phyloP scores from a whole-genome alignment of 92 coral and sea anemone genomes.

The Epizoanthus rinbou region DNA sequence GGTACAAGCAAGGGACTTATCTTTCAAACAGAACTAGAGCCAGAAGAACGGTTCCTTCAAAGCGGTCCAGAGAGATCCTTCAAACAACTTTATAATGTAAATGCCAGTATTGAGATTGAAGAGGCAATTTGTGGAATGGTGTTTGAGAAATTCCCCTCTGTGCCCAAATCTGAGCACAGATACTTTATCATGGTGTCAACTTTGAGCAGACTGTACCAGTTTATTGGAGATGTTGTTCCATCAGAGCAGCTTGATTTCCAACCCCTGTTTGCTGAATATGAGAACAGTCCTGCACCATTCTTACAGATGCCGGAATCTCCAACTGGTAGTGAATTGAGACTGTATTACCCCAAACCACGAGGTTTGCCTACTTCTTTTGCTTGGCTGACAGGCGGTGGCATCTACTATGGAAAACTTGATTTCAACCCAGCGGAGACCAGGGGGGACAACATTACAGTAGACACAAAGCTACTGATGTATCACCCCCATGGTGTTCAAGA shows the following conservation, averaged over 20 bases:
- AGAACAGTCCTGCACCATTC: conserved; percentile 92
- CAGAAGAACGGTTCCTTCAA: conserved; percentile 93
- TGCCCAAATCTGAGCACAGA: conserved; percentile 77
- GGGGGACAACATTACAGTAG: conserved; percentile 72
- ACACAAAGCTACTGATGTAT: conserved; percentile 85
- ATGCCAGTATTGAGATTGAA: conserved; percentile 74
- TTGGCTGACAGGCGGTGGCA: conserved; percentile 99
- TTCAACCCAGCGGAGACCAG: conserved; percentile 64
- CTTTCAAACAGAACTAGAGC: conserved; percentile 92
- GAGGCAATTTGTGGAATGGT: conserved; percentile 90
- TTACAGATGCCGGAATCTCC: conserved; percentile 87
- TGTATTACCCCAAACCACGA: conserved; percentile 86
- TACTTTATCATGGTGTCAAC: conserved; percentile 95
- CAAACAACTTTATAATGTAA: conserved; percentile 91
- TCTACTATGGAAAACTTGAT: conserved; percentile 87
- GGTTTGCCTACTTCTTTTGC: conserved; percentile 95
- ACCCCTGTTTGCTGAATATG: conserved; percentile 86
- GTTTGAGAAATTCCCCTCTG: conserved; percentile 92
- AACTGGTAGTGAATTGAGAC: conserved; percentile 72
- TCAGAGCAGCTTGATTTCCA: conserved; percentile 83
- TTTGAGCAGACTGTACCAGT: conserved; percentile 91
- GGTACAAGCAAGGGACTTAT: conserved; percentile 94
- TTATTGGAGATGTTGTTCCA: conserved; percentile 81
- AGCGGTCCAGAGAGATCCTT: conserved; percentile 89
- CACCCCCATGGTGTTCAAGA: conserved; percentile 66